Evolutionary conservation across 2,888 invertebrate genomes (phyloP).

Genomic region (Callimorpha dominula): DNA sequence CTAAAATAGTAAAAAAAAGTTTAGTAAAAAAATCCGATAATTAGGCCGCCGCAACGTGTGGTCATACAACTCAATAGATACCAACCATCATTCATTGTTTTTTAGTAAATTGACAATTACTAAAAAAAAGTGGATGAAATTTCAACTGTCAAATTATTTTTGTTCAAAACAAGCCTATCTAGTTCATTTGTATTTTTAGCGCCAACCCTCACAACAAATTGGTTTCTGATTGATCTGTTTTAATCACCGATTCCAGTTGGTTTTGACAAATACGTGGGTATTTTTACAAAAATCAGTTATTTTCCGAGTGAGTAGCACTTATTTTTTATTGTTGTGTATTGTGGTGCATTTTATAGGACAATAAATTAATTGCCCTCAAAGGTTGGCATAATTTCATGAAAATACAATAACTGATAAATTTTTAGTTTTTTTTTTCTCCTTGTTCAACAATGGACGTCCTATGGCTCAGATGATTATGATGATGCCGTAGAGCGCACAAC

Average conservation of each 20-base stretch:
- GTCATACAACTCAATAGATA: neutral
- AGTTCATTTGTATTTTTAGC: slow-evolving; percentile 14
- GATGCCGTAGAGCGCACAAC: no score
- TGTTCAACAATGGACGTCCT: no score
- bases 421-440: no score
- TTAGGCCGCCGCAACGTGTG: no score
- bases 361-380: no score
- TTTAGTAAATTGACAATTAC: neutral
- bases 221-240: slow-evolving; percentile 42
- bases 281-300: slow-evolving; percentile 37
- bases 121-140: neutral
- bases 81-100: neutral
- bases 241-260: slow-evolving; percentile 47
- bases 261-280: slow-evolving; percentile 27
- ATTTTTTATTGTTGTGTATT: slow-evolving; percentile 26
- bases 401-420: no score
- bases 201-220: slow-evolving; percentile 33
- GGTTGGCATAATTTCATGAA: no score
- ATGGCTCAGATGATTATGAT: no score
- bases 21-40: no score
- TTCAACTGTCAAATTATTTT: neutral
- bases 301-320: neutral
- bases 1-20: no score
- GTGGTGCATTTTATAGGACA: neutral
- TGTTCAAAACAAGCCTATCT: neutral